phyloP scores from a whole-genome alignment of 2,797 vertebrate genomes.

The Sebastolobus altivelis region DNA sequence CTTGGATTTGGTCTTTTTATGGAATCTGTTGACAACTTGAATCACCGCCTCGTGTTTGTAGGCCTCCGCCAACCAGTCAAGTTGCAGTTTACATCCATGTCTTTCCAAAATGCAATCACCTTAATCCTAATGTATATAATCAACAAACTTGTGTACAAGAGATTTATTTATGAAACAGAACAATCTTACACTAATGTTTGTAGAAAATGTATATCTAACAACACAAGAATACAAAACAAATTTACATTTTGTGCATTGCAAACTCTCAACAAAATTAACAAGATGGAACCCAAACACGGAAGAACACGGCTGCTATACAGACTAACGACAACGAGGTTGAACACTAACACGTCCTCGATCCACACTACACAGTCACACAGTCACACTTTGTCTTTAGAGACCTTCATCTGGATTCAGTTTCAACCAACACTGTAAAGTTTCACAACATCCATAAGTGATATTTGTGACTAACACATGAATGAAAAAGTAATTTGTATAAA shows the following conservation, averaged over 20 bases:
- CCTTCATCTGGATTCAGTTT: slow-evolving; percentile 56
- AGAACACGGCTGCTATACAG: slow-evolving; percentile 61
- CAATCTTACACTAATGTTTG: slow-evolving; percentile 73
- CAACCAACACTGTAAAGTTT: slow-evolving; percentile 41
- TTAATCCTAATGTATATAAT: slow-evolving; percentile 22
- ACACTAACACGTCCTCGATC: slow-evolving; percentile 49
- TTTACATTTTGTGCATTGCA: slow-evolving; percentile 84
- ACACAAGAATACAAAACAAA: slow-evolving; percentile 75
- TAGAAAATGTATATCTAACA: slow-evolving; percentile 79
- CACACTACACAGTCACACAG: slow-evolving; percentile 60
- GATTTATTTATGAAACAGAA: slow-evolving; percentile 83
- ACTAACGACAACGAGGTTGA: slow-evolving; percentile 51
- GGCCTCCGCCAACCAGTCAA: too few relatives aligned
- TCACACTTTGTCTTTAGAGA: slow-evolving; percentile 45
- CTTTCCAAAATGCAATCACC: rapidly evolving
- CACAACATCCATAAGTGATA: slow-evolving; percentile 48
- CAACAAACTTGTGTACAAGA: slow-evolving; percentile 65
- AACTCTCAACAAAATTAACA: slow-evolving; percentile 67
- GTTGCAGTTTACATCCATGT: too few relatives aligned
- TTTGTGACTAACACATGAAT: slow-evolving; percentile 41
- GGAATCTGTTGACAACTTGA: background rate
- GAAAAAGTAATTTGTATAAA: slow-evolving; percentile 38
- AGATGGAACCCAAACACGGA: slow-evolving; percentile 64
- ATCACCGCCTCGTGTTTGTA: rapidly evolving
- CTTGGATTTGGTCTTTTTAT: background rate